Base-by-base conservation (phyloP, 2,113 vertebrate genomes). In the Callorhinus ursinus region DNA sequence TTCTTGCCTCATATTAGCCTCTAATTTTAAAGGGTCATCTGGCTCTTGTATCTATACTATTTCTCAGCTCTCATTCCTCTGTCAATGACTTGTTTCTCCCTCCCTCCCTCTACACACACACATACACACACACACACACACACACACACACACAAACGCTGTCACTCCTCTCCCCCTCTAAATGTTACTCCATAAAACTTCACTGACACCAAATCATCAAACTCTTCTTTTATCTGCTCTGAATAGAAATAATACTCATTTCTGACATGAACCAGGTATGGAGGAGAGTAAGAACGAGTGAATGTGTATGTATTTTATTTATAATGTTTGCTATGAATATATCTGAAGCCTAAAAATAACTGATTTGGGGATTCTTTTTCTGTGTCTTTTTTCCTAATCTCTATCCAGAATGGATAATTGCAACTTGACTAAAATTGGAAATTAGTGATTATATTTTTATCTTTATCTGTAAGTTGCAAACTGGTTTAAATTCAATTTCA, bases 401-500 rank as follows among this genome's bases (percentile, higher is more conserved):
- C 65, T 71, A 61, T 28, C 53, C n/a, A 92, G 26, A 95, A 71
- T 42, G 21, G 61, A 39, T 95, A 96, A 95, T 36, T 74, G 51
- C 21, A n/a, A 93, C 28, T 81, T 90, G 13, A 42, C 46, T 95
- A 88, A 93, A 96, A 81, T 93, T 71, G 36, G 36, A 96, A 96
- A 94, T 76, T 16, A 89, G 42, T 42, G 46, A 90, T 82, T 90
- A 67, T n/a, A 39, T 22, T 95, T 96, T 93, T 94, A 77, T 76
- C 39, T 67, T 49, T 76, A 76, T 76, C 72, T 76, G 24, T 89
- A 89, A 95, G n/a, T 72, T 87, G 24, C 21, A 95, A 82, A 22
- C 7, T 88, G 8, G 65, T 82, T 94, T 93, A 96, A 96, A 96
- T 71, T 97, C n/a, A 94, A 80, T 67, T 91, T 93, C 42, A 46